Percentiles rank a stretch among this genome's conserved stretches.
These are phyloP conservation scores for Eustalomyia histrio DNA, from an alignment of 2,888 invertebrate species.

Conservation along the genomic window DNA sequence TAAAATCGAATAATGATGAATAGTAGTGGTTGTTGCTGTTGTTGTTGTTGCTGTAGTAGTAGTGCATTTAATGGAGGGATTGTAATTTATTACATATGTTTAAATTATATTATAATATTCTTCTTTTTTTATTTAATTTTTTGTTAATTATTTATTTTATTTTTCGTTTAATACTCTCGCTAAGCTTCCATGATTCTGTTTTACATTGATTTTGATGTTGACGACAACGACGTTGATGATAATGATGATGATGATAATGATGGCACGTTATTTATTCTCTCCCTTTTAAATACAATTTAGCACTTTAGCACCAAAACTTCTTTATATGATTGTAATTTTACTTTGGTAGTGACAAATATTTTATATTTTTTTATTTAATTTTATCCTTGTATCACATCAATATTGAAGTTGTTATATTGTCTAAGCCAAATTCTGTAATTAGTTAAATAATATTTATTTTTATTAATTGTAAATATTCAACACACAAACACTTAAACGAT, in stretches of 20 bases:
- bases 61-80: constrained; percentile 74
- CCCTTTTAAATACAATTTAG: constrained; percentile 24
- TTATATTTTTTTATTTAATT: not conserved
- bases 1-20: constrained; percentile 52
- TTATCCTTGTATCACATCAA: constrained; percentile 43
- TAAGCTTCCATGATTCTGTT: constrained; percentile 72
- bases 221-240: not conserved
- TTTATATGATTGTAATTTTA: constrained; percentile 15
- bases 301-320: constrained; percentile 53
- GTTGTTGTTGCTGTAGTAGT: constrained; percentile 55
- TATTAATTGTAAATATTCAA: not conserved
- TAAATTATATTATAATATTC: constrained; percentile 49
- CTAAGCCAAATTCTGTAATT: constrained; percentile 54
- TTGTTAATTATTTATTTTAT: constrained; percentile 36
- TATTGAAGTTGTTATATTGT: constrained; percentile 36
- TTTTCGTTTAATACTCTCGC: constrained; percentile 71
- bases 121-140: constrained; percentile 55
- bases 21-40: constrained; percentile 33
- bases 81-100: constrained; percentile 63
- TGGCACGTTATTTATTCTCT: constrained; percentile 50
- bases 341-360: constrained; percentile 20
- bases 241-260: constrained; percentile 38
- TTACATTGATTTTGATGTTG: constrained; percentile 9
- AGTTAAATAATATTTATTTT: constrained; percentile 12
- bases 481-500: not conserved